Evolutionary conservation across 2,113 vertebrate species (phyloP).

Genomic region (Plectropomus leopardus): DNA sequence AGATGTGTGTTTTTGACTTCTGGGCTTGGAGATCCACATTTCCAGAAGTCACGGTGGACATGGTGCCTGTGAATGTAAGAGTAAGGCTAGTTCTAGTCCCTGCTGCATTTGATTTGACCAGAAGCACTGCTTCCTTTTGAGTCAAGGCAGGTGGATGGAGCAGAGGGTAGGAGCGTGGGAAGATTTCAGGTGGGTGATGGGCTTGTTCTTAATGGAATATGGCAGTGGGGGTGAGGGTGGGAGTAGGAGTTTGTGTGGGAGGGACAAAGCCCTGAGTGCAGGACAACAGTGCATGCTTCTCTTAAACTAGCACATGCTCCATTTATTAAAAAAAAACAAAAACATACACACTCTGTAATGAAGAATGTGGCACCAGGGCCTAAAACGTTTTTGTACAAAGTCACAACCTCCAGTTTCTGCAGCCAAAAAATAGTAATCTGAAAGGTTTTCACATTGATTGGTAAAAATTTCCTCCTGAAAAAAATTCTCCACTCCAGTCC

Average conservation of each 20-base stretch:
- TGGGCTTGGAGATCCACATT: conserved; percentile 70
- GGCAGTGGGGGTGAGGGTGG: conserved; percentile 15
- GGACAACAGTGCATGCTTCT: conserved; percentile 78
- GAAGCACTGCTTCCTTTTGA: conserved; percentile 55
- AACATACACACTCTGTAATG: conserved; percentile 19
- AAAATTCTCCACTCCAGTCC: conserved; percentile 29
- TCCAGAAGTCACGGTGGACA: conserved; percentile 60
- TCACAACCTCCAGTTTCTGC: conserved; percentile 52
- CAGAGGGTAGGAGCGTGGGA: conserved; percentile 55
- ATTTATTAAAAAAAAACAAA: conserved; percentile 41
- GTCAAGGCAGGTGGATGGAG: conserved; percentile 62
- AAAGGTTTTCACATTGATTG: conserved; percentile 66
- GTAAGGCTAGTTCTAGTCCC: conserved; percentile 77
- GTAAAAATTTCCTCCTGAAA: conserved; percentile 68
- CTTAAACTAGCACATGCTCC: conserved; percentile 76
- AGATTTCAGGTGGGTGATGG: conserved; percentile 45
- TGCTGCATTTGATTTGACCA: conserved; percentile 66
- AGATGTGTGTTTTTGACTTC: conserved; percentile 73
- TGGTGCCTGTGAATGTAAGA: conserved; percentile 53
- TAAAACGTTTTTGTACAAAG: conserved; percentile 63
- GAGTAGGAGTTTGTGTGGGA: conserved; percentile 12
- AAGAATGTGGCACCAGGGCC: conserved; percentile 43
- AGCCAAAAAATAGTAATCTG: conserved; percentile 60
- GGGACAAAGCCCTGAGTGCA: conserved; percentile 78
- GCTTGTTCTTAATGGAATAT: conserved; percentile 47